Conservation (phyloP, 1,140 invertebrate genomes). For the Brachionus calyciflorus region DNA sequence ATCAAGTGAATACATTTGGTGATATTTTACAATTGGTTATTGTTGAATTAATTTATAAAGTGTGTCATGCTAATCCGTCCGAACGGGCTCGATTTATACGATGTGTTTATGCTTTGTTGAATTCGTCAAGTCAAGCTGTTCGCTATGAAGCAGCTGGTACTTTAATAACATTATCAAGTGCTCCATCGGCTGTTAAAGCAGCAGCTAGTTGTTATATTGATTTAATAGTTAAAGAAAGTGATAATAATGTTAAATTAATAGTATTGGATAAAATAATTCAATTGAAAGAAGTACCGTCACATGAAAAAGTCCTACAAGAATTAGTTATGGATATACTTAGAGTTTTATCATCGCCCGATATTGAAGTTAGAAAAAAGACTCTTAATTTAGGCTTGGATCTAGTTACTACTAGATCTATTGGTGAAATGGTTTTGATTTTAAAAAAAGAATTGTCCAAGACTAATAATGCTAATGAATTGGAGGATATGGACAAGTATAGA, state of each 20-base stretch:
- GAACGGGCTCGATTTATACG: conserved; percentile 91
- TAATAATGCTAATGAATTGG: conserved; percentile 81
- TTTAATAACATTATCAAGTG: conserved; percentile 94
- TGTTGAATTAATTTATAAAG: conserved; percentile 98
- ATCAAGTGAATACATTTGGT: conserved; percentile 80
- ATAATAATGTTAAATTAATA: conserved; percentile 99
- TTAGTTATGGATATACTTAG: conserved; percentile 96
- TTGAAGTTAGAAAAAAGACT: conserved; percentile 85
- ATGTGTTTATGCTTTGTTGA: conserved; percentile 95
- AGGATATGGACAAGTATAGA: conserved; percentile 83
- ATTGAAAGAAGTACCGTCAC: conserved; percentile 68
- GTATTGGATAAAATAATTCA: conserved; percentile 89
- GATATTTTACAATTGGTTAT: conserved; percentile 97
- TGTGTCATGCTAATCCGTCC: conserved; percentile 78
- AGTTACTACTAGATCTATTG: conserved; percentile 85
- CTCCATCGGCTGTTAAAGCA: conserved; percentile 88
- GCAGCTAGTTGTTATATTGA: conserved; percentile 97
- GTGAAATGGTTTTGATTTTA: conserved; percentile 82
- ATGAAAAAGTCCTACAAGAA: conserved; percentile 64
- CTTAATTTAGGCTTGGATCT: conserved; percentile 80
- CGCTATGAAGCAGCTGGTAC: conserved; percentile 97
- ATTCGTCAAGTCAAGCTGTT: conserved; percentile 84
- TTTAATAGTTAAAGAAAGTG: conserved; percentile 82
- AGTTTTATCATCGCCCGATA: conserved; percentile 84
- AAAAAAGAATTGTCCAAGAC: conserved; percentile 70